Percentiles rank a stretch among this genome's conserved stretches.
Conservation (phyloP, 1,140 invertebrate genomes). For the Drosophila micromelanica region DNA sequence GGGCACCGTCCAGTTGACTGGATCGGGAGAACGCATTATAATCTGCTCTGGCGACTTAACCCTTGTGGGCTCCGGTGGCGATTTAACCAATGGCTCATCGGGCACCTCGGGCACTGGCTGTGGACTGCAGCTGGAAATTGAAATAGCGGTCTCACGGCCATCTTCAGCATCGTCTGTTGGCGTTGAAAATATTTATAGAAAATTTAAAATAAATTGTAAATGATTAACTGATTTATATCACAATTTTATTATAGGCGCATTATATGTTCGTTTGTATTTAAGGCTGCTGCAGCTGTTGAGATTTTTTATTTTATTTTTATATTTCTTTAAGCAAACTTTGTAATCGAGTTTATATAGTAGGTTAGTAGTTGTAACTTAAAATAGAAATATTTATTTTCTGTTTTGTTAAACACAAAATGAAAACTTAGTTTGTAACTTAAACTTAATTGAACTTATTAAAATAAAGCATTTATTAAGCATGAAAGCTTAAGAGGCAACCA, state of each 20-base stretch:
- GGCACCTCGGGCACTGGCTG: constrained; percentile 82
- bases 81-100: constrained; percentile 92
- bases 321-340: constrained; percentile 66
- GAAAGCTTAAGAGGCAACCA: constrained; percentile 71
- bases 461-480: constrained; percentile 64
- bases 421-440: constrained; percentile 40
- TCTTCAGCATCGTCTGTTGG: constrained; percentile 80
- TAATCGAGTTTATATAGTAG: constrained; percentile 67
- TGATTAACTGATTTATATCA: constrained; percentile 9
- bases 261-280: constrained; percentile 55
- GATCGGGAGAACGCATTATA: constrained; percentile 94
- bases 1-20: constrained; percentile 97
- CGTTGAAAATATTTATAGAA: constrained; percentile 56
- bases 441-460: constrained; percentile 47
- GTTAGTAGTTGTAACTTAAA: constrained; percentile 75
- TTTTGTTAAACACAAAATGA: constrained; percentile 38
- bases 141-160: constrained; percentile 81
- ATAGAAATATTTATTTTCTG: constrained; percentile 38
- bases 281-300: constrained; percentile 61
- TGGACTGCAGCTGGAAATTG: constrained; percentile 84
- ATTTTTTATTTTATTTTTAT: constrained; percentile 31
- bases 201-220: constrained; percentile 27
- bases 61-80: constrained; percentile 94
- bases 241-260: constrained; percentile 57
- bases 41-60: constrained; percentile 97